Conservation (phyloP, 2,888 invertebrate genomes). For the Andrena marginata region DNA sequence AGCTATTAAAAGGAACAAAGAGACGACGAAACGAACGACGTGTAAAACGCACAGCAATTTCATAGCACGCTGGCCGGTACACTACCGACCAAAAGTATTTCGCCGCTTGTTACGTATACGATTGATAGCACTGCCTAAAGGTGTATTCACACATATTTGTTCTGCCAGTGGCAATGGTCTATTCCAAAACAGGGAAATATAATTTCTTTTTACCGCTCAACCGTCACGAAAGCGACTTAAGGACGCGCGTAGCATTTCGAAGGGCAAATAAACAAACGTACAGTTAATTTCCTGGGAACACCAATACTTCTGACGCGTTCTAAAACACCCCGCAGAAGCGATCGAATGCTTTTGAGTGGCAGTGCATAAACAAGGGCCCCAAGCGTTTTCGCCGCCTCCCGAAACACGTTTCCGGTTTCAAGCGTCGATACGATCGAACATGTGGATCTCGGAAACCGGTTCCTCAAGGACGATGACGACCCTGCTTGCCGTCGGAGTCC, state of each 20-base stretch:
- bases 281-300: no score
- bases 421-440: conserved; percentile 51
- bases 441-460: conserved; percentile 66
- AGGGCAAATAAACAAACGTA: no score
- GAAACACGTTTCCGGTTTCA: conserved; percentile 64
- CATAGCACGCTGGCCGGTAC: no score
- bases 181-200: no score
- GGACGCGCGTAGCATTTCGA: no score
- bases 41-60: no score
- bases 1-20: background rate
- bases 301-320: background rate
- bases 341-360: background rate
- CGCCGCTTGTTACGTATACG: no score
- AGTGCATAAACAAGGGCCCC: conserved; percentile 18
- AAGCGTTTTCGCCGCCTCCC: conserved; percentile 28
- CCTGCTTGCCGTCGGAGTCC: conserved; percentile 33
- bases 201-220: no score
- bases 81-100: no score
- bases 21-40: background rate
- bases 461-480: conserved; percentile 64
- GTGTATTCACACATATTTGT: no score
- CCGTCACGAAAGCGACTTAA: background rate
- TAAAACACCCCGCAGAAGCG: background rate
- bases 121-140: no score
- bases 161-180: no score